Evolutionary conservation across 2,797 vertebrate genomes (phyloP), one percentile per base, ranked within the genome.

Genomic region (Glossophaga mutica): DNA sequence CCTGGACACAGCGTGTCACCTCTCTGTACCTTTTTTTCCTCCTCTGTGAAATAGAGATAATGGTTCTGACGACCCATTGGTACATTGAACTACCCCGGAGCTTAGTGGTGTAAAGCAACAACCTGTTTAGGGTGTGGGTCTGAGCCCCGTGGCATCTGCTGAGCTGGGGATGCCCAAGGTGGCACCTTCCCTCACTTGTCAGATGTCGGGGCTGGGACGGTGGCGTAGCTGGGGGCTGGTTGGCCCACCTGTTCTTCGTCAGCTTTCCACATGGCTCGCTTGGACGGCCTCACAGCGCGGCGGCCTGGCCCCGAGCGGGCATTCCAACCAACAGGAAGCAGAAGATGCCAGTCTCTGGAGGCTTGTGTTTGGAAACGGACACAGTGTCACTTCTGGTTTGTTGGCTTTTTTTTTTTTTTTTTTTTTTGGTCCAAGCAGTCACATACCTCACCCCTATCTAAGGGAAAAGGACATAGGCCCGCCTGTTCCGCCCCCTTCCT

Each of bases 241-340:
- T 22, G 34, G 46, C 3, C 0, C 21, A 6, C 32, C 10, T 26
- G 16, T 39, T 21, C 8, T 34, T 21, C 1, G 0, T 15, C 19
- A 5, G 22, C 22, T 87, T 7, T 76, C 37, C 2, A 0, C 0
- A 0, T 11, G 19, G 16, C 46, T 19, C 24, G 39, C 16, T 1
- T 5, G 82, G 65, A 46, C 78, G 71, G 74, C 73, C 39, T 59
- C 5, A 0, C 2, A 2, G 21, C 24, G 0, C 42, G 55, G 90
- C 57, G 0, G 19, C 18, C 34, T 5, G 37, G 59, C 57, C 42
- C 77, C 87, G 57, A 15, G 50, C 62, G 9, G 19, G 37, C 21
- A 0, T 15, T 29, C 22, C 29, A 5, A 12, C 9, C 21, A 11
- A 37, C 26, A 37, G 52, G 52, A 68, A 15, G 32, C 4, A 0